A percentile compares a stretch with the other conserved stretches of the same genome.
Evolutionary conservation across 37 sponge, comb jelly and placozoan species (phyloP).

Genomic region (Chondrilla cf. caribensis): DNA sequence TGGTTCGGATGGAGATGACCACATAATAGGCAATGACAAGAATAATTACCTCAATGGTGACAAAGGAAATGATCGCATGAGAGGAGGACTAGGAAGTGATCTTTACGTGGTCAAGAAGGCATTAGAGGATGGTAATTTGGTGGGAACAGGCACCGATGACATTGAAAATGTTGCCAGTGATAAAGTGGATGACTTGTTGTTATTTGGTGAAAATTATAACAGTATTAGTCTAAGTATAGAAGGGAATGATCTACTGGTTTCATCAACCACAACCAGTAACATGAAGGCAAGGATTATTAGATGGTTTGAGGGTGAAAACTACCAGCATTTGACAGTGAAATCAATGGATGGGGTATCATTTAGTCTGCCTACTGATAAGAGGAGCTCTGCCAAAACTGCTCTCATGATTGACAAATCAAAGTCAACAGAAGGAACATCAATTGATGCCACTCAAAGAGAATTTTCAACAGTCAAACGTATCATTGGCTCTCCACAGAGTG

Average conservation of each 20-base stretch:
- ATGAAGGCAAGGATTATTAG: background rate
- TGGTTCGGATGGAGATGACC: constrained; percentile 9
- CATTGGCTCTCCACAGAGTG: background rate
- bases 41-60: constrained; percentile 27
- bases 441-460: too few relatives aligned
- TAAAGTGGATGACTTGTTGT: constrained; percentile 3
- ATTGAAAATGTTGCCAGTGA: constrained; percentile 24
- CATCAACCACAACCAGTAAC: background rate
- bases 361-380: too few relatives aligned
- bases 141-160: background rate
- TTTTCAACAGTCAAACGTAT: background rate
- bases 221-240: background rate
- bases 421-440: too few relatives aligned
- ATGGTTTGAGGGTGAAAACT: constrained; percentile 11
- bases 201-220: background rate
- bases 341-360: too few relatives aligned
- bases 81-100: constrained; percentile 26
- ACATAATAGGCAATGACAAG: constrained; percentile 22
- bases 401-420: too few relatives aligned
- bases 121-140: too few relatives aligned
- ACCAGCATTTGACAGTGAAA: background rate
- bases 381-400: too few relatives aligned
- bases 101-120: constrained; percentile 20
- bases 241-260: background rate
- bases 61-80: constrained; percentile 22